Evolutionary conservation across 2,797 vertebrate species (phyloP).

Genomic region (Synaphobranchus kaupii): DNA sequence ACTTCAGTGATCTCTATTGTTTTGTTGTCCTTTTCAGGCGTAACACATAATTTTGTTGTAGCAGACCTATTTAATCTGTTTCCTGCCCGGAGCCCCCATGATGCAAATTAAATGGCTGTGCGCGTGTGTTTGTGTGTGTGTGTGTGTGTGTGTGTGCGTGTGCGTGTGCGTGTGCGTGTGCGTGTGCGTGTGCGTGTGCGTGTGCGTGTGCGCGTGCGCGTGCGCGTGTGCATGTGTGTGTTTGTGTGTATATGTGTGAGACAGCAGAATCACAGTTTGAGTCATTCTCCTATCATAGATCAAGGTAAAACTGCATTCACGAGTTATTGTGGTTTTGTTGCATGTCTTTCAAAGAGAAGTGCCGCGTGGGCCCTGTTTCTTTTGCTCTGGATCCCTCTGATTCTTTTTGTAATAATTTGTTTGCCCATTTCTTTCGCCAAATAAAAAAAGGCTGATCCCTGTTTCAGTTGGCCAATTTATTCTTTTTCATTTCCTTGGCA

Average conservation of each 20-base stretch:
- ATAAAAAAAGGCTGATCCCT: neutral
- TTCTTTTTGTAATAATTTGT: neutral
- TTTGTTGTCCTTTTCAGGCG: neutral
- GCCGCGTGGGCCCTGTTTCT: neutral
- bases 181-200: too few relatives aligned
- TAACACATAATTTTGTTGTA: neutral
- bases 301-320: neutral
- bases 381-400: neutral
- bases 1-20: neutral
- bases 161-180: too few relatives aligned
- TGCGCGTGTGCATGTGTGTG: neutral
- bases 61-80: neutral
- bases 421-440: neutral
- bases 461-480: neutral
- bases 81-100: neutral
- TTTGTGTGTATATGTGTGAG: neutral
- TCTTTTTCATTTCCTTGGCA: neutral
- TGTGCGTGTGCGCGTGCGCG: too few relatives aligned
- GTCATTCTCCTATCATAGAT: conserved; percentile 6
- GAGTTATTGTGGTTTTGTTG: neutral
- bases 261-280: neutral
- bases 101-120: neutral
- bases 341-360: neutral
- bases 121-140: too few relatives aligned
- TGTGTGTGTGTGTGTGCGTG: too few relatives aligned